Conservation (phyloP, 2,888 invertebrate genomes). For the Parelbella ahira region DNA sequence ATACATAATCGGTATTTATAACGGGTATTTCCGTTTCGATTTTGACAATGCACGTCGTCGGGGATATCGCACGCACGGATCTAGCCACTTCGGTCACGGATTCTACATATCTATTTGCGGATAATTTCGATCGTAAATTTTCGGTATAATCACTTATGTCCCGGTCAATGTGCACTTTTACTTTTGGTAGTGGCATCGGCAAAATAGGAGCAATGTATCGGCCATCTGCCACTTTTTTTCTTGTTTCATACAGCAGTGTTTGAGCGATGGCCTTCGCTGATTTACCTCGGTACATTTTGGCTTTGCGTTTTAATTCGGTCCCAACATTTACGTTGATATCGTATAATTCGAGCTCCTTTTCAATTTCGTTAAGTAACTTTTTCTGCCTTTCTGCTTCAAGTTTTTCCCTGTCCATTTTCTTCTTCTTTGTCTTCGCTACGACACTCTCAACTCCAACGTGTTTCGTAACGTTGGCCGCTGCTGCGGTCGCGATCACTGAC, state of each 20-base stretch:
- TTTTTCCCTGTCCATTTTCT: slow-evolving; percentile 61
- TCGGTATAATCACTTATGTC: slow-evolving; percentile 15
- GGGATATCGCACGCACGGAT: slow-evolving; percentile 51
- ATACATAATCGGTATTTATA: slow-evolving; percentile 78
- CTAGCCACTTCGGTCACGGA: slow-evolving; percentile 38
- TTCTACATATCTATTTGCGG: slow-evolving; percentile 30
- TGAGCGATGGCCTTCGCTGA: slow-evolving; percentile 87
- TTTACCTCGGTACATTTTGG: slow-evolving; percentile 84
- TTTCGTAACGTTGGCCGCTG: slow-evolving; percentile 82
- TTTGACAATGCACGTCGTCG: slow-evolving; percentile 56
- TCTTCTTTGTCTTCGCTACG: slow-evolving; percentile 69
- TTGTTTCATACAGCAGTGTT: slow-evolving; percentile 81
- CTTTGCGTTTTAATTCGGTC: slow-evolving; percentile 75
- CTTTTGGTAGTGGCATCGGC: slow-evolving; percentile 12
- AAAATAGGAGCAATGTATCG: too few relatives aligned
- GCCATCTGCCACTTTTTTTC: slow-evolving; percentile 73
- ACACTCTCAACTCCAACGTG: slow-evolving; percentile 81
- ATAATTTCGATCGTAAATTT: slow-evolving; percentile 33
- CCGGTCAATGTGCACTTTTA: slow-evolving; percentile 16
- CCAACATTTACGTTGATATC: slow-evolving; percentile 69
- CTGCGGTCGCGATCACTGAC: slow-evolving; percentile 82
- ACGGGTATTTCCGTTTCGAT: slow-evolving; percentile 57
- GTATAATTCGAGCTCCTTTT: slow-evolving; percentile 57
- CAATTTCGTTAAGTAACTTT: slow-evolving; percentile 66
- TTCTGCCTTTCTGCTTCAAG: slow-evolving; percentile 63